A percentile compares a stretch with the other conserved stretches of the same genome.
Evolutionary conservation across 2,797 vertebrate genomes (phyloP).

Genomic region (Cyclura pinguis): DNA sequence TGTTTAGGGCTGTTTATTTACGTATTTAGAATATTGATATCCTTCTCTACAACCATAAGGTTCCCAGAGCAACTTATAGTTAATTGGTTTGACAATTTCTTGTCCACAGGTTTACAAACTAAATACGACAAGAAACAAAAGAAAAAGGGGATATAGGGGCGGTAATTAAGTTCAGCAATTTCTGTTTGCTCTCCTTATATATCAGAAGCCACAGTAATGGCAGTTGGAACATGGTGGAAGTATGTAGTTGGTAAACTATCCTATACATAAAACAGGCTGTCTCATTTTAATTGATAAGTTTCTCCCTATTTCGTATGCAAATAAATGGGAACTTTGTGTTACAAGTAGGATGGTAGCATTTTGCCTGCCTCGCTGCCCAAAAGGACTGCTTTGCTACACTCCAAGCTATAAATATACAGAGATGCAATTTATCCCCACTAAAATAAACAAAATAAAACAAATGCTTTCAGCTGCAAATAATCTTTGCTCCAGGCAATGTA

Average conservation of each 20-base stretch:
- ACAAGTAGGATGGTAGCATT: not conserved
- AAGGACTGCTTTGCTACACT: conserved; percentile 4
- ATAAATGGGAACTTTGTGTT: not conserved
- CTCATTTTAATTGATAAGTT: not conserved
- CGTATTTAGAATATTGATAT: too few species aligned
- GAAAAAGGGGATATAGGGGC: too few species aligned
- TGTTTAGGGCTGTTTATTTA: too few species aligned
- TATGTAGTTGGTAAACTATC: not conserved
- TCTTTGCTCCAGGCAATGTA: conserved; percentile 69
- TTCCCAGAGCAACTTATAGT: too few species aligned
- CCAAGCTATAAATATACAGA: conserved; percentile 45
- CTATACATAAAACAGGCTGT: not conserved
- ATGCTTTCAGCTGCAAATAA: conserved; percentile 77
- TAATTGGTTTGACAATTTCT: too few species aligned
- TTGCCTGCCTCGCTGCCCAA: not conserved
- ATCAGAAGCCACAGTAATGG: too few species aligned
- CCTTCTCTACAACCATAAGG: too few species aligned
- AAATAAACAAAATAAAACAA: conserved; percentile 75
- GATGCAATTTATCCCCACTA: conserved; percentile 36
- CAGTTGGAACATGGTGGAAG: too few species aligned
- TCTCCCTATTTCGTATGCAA: not conserved
- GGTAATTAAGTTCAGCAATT: too few species aligned
- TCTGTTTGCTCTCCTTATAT: too few species aligned
- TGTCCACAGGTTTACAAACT: too few species aligned
- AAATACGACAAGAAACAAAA: too few species aligned